These are phyloP conservation scores for Pseudochromis fuscus DNA, from an alignment of 2,797 vertebrate species.

Conservation along the genomic window DNA sequence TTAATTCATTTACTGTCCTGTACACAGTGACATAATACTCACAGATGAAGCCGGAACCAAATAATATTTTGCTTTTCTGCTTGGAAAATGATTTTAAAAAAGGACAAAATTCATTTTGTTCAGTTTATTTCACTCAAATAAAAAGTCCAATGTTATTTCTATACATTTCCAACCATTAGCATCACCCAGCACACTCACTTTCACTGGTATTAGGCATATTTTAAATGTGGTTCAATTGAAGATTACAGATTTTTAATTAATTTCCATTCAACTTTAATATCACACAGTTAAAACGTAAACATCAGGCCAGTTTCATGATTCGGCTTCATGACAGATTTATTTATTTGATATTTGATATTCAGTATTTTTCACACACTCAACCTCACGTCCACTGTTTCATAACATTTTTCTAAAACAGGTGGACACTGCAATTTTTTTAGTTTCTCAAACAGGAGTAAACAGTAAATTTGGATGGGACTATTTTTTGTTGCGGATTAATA, in stretches of 20 bases:
- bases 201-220: neutral
- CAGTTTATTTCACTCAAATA: constrained; percentile 42
- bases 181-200: neutral
- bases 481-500: neutral
- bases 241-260: neutral
- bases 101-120: neutral
- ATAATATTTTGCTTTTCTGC: no score
- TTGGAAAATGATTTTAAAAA: neutral
- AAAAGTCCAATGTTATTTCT: neutral
- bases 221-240: neutral
- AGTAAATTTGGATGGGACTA: no score
- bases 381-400: neutral
- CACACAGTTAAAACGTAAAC: no score
- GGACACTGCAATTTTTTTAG: neutral
- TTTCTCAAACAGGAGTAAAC: neutral
- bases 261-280: neutral
- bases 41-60: no score
- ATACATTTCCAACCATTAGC: neutral
- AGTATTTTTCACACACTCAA: neutral
- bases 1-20: no score
- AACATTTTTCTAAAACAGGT: neutral
- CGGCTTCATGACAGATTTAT: neutral
- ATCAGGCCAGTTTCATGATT: neutral
- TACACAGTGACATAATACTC: no score
- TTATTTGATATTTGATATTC: constrained; percentile 11